Evolutionary conservation across 2,113 vertebrate genomes (phyloP).

Genomic region (Phasianus colchicus): DNA sequence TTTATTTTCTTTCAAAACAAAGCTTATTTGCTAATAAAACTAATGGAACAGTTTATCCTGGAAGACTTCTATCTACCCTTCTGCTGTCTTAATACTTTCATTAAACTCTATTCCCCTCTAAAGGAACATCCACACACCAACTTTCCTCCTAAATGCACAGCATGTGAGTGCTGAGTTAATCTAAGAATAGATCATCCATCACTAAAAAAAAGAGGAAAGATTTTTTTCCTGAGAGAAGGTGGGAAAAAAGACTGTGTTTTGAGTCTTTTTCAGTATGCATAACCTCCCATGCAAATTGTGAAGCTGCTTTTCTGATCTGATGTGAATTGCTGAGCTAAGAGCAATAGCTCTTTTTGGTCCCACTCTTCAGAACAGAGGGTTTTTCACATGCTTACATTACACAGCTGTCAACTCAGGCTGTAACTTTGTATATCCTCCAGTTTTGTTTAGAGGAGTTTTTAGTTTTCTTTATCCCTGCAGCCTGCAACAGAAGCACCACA

Average conservation of each 20-base stretch:
- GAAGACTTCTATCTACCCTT: neutral
- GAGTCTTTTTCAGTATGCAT: neutral
- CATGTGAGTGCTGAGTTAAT: neutral
- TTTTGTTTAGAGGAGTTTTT: neutral
- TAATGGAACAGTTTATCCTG: constrained; percentile 59
- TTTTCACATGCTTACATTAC: neutral
- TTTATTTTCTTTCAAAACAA: constrained; percentile 77
- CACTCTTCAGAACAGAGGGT: neutral
- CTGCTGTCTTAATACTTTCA: neutral
- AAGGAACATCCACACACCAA: neutral
- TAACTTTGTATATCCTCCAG: neutral
- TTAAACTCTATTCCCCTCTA: neutral
- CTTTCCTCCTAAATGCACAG: neutral
- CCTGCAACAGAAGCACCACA: neutral
- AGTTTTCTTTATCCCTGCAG: neutral
- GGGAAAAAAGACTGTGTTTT: neutral
- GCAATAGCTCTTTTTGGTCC: neutral
- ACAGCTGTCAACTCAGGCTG: neutral
- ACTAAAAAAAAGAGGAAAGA: neutral
- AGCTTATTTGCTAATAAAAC: constrained; percentile 77
- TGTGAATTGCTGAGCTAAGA: neutral
- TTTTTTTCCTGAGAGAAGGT: neutral
- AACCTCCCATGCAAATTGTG: neutral
- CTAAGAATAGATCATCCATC: accelerated
- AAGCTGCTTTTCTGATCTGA: neutral